These are phyloP conservation scores for Actenoides hombroni DNA, from an alignment of 2,113 vertebrate genomes.

Conservation along the genomic window DNA sequence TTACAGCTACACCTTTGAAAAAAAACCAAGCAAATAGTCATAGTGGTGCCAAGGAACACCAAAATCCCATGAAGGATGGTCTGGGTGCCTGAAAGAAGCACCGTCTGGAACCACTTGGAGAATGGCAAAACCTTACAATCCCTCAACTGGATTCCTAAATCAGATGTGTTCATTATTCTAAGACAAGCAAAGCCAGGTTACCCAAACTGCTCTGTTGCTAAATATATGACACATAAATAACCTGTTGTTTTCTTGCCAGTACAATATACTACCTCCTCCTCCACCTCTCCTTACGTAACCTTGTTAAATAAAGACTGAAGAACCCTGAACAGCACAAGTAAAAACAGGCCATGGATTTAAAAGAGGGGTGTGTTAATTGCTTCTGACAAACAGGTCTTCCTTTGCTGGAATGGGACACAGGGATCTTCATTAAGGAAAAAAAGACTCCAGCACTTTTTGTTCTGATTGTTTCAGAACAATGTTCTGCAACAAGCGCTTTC, in stretches of 20 bases:
- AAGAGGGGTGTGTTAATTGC: conserved; percentile 44
- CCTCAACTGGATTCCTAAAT: background rate
- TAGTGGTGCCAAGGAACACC: background rate
- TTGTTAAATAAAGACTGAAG: conserved; percentile 52
- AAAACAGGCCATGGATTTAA: conserved; percentile 60
- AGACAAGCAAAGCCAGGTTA: conserved; percentile 44
- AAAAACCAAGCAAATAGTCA: background rate
- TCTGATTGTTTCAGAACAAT: background rate
- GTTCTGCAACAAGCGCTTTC: background rate
- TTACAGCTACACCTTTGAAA: background rate
- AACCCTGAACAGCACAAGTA: conserved; percentile 58
- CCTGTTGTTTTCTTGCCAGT: conserved; percentile 36
- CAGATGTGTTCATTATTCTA: conserved; percentile 19
- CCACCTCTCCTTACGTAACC: conserved; percentile 52
- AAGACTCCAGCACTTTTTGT: background rate
- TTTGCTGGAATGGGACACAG: conserved; percentile 16
- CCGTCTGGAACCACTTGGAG: background rate
- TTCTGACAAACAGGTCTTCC: conserved; percentile 59
- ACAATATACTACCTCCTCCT: conserved; percentile 12
- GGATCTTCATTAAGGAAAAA: background rate
- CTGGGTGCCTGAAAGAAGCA: background rate
- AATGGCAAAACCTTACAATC: background rate
- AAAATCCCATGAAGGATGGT: background rate
- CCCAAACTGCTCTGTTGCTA: conserved; percentile 37
- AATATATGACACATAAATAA: conserved; percentile 3